These are phyloP conservation scores for Conops quadrifasciatus DNA, from an alignment of 2,888 invertebrate genomes.

Conservation along the genomic window DNA sequence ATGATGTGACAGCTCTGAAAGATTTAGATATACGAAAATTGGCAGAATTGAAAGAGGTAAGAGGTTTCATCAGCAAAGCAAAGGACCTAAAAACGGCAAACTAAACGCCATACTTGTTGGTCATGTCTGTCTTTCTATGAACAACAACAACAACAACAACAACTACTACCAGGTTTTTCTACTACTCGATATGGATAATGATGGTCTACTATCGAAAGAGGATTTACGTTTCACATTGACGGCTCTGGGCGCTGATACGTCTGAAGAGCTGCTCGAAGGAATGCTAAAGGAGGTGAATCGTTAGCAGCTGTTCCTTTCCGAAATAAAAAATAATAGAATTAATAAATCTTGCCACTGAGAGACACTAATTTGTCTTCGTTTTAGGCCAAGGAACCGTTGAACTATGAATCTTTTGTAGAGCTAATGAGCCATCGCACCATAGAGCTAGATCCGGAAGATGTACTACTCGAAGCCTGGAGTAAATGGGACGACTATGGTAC, in stretches of 20 bases:
- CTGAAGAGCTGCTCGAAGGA: slow-evolving; percentile 69
- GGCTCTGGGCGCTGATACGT: slow-evolving; percentile 70
- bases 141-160: background rate
- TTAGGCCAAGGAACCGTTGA: slow-evolving; percentile 68
- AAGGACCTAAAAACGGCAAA: background rate
- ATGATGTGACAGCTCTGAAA: slow-evolving; percentile 66
- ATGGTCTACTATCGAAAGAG: slow-evolving; percentile 72
- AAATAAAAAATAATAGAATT: too few species aligned
- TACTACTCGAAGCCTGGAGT: slow-evolving; percentile 71
- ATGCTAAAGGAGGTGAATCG: slow-evolving; percentile 71
- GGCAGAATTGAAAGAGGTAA: slow-evolving; percentile 73
- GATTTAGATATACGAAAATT: slow-evolving; percentile 71
- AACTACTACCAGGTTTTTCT: slow-evolving; percentile 68
- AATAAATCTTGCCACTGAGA: too few species aligned
- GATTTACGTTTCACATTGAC: slow-evolving; percentile 72
- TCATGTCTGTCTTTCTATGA: background rate
- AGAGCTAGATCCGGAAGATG: slow-evolving; percentile 73
- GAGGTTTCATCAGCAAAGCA: slow-evolving; percentile 25
- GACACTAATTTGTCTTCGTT: background rate
- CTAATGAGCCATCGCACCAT: slow-evolving; percentile 71
- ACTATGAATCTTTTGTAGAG: slow-evolving; percentile 72
- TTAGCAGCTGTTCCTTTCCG: too few species aligned
- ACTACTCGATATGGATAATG: slow-evolving; percentile 73
- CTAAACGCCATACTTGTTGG: too few species aligned
- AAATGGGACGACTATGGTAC: slow-evolving; percentile 73